Percentiles rank a stretch among this genome's conserved stretches.
phyloP scores from a whole-genome alignment of 2,797 vertebrate species.

The Phrynocephalus forsythii region DNA sequence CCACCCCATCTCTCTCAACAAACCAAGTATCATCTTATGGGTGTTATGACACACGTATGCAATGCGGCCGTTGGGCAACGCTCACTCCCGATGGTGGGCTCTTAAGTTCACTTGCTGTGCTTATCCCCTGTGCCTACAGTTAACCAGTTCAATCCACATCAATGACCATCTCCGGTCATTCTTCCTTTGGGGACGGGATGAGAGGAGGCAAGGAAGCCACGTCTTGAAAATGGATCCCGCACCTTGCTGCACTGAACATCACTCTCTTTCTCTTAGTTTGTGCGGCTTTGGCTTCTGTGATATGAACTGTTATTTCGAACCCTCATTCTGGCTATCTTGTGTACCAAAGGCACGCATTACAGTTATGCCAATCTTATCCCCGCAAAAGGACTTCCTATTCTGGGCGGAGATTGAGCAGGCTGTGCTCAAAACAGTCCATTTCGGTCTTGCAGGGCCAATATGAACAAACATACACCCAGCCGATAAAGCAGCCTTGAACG shows the following conservation, averaged over 20 bases:
- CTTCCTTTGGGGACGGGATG: background rate
- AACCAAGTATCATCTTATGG: background rate
- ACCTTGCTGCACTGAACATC: no score
- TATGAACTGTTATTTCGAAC: background rate
- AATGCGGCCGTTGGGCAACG: no score
- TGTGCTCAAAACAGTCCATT: background rate
- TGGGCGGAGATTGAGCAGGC: background rate
- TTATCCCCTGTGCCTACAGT: background rate
- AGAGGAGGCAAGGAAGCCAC: background rate
- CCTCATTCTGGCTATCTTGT: no score
- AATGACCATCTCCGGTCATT: background rate
- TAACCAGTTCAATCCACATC: background rate
- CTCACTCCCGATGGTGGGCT: background rate
- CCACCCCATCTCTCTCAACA: no score
- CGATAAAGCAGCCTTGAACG: conserved; percentile 9
- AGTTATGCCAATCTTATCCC: background rate
- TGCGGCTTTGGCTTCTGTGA: background rate
- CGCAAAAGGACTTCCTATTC: background rate
- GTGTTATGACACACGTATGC: background rate
- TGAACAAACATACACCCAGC: background rate
- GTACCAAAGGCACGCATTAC: background rate
- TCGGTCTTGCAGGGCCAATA: background rate
- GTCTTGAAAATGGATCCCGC: background rate
- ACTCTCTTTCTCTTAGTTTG: background rate
- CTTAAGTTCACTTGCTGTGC: background rate